Percentiles rank a stretch among this genome's conserved stretches.
These are phyloP conservation scores for Labrus mixtus DNA, from an alignment of 2,113 vertebrate species.

Conservation along the genomic window DNA sequence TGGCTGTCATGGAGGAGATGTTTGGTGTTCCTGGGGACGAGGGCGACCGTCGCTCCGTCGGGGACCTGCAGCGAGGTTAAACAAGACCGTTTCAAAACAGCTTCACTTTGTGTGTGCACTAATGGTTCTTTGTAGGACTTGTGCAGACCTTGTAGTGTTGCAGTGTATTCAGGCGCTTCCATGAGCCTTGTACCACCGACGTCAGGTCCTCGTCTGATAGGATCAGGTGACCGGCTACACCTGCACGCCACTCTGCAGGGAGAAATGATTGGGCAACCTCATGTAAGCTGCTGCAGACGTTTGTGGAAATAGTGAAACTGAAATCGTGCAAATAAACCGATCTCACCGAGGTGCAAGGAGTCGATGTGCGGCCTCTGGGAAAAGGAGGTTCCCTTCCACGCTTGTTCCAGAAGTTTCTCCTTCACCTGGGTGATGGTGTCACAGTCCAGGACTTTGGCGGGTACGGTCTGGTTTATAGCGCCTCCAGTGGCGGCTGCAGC, in stretches of 20 bases:
- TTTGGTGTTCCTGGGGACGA: slow-evolving; percentile 93
- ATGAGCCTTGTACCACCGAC: slow-evolving; percentile 93
- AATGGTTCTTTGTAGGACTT: background rate
- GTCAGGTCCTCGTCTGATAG: slow-evolving; percentile 98
- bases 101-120: background rate
- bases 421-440: slow-evolving; percentile 98
- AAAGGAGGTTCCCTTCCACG: slow-evolving; percentile 91
- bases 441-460: slow-evolving; percentile 94
- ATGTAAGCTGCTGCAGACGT: too few relatives aligned
- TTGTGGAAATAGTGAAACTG: too few relatives aligned
- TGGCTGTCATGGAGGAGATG: slow-evolving; percentile 94
- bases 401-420: slow-evolving; percentile 97
- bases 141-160: slow-evolving; percentile 94
- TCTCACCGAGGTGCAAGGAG: slow-evolving; percentile 91
- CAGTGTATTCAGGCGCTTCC: slow-evolving; percentile 96
- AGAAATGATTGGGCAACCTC: background rate
- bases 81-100: too few relatives aligned
- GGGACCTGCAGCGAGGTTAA: slow-evolving; percentile 85
- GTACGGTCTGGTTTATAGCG: slow-evolving; percentile 82
- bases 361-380: slow-evolving; percentile 92
- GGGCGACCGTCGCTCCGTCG: slow-evolving; percentile 93
- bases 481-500: slow-evolving; percentile 75
- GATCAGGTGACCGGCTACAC: slow-evolving; percentile 94
- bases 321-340: too few relatives aligned
- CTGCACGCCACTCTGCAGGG: slow-evolving; percentile 92